Evolutionary conservation across 2,888 invertebrate genomes (phyloP).

Genomic region (Acanthosepion lycidas): DNA sequence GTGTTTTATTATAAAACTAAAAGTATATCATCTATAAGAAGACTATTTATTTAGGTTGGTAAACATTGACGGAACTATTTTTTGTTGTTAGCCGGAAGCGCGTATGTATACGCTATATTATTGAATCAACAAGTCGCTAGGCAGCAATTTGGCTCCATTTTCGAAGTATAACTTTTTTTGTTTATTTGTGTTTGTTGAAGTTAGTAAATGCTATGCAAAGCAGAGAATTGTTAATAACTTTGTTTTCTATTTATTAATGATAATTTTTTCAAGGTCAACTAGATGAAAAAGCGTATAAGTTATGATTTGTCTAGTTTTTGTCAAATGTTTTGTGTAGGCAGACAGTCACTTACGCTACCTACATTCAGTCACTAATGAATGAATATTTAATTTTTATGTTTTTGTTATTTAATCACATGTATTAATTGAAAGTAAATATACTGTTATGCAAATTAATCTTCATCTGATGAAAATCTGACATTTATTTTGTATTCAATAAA

Average conservation of each 20-base stretch:
- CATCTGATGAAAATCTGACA: too few relatives aligned
- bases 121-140: neutral
- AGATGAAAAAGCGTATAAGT: neutral
- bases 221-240: neutral
- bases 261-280: neutral
- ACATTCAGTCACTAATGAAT: too few relatives aligned
- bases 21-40: too few relatives aligned
- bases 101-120: neutral
- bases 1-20: too few relatives aligned
- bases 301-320: too few relatives aligned
- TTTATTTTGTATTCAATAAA: neutral
- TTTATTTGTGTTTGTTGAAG: neutral
- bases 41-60: too few relatives aligned
- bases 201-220: neutral
- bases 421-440: too few relatives aligned
- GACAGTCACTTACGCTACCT: too few relatives aligned
- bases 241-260: neutral
- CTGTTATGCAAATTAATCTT: too few relatives aligned
- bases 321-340: too few relatives aligned
- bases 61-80: neutral
- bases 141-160: neutral
- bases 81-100: neutral
- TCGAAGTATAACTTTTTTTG: neutral
- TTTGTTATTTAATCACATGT: neutral
- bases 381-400: neutral